Evolutionary conservation across 2,797 vertebrate species (phyloP).

Genomic region (Sparus aurata): DNA sequence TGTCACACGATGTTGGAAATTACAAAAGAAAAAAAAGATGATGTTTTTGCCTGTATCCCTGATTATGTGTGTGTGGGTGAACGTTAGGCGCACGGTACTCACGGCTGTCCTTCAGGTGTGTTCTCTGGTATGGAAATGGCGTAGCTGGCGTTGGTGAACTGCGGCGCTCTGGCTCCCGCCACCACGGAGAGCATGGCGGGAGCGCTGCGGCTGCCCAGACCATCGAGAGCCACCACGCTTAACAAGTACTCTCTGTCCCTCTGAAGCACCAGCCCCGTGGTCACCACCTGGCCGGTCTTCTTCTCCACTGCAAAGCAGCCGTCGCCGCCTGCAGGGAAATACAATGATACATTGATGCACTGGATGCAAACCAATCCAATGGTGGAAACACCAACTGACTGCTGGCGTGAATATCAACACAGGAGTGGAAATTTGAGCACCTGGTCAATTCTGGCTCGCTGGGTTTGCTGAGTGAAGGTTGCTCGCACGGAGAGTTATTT

Average conservation of each 20-base stretch:
- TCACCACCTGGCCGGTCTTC: conserved; percentile 89
- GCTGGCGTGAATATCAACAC: conserved; percentile 47
- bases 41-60: neutral
- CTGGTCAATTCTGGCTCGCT: conserved; percentile 5
- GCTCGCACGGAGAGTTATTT: neutral
- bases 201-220: conserved; percentile 86
- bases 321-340: conserved; percentile 86
- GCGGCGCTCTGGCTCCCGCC: conserved; percentile 88
- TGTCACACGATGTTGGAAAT: neutral
- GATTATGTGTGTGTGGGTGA: conserved; percentile 5
- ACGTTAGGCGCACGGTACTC: conserved; percentile 73
- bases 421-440: conserved; percentile 5
- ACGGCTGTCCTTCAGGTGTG: conserved; percentile 86
- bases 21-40: neutral
- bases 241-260: conserved; percentile 90
- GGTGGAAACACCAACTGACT: conserved; percentile 43
- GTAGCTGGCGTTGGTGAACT: conserved; percentile 89
- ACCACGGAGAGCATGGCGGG: conserved; percentile 88
- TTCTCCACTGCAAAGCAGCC: conserved; percentile 90
- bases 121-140: conserved; percentile 88
- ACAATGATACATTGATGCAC: conserved; percentile 39
- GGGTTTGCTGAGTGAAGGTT: conserved; percentile 1
- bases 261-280: conserved; percentile 88
- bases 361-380: conserved; percentile 41
- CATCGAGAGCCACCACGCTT: conserved; percentile 89